Conservation (phyloP, 1,140 invertebrate species). For the Physella acuta region DNA sequence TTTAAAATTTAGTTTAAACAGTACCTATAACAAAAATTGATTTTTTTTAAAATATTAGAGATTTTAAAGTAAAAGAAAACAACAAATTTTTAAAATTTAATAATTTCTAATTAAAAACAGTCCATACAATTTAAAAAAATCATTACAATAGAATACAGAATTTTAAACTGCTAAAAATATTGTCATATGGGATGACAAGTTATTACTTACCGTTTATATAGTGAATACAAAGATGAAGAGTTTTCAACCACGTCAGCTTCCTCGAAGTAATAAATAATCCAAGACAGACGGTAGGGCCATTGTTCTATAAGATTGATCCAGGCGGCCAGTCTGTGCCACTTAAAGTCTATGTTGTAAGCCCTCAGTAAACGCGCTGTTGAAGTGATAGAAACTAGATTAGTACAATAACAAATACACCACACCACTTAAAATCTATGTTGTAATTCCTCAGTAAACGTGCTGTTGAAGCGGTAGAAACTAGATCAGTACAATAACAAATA, state of each 20-base stretch:
- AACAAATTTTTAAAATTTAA: too few relatives aligned
- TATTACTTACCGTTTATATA: conserved; percentile 83
- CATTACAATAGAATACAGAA: too few relatives aligned
- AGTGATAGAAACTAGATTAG: too few relatives aligned
- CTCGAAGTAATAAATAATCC: conserved; percentile 94
- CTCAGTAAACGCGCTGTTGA: conserved; percentile 90
- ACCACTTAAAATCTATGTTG: conserved; percentile 99
- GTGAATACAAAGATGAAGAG: conserved; percentile 77
- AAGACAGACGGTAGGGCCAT: conserved; percentile 95
- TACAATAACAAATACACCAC: too few relatives aligned
- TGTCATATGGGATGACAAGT: background rate
- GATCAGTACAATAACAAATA: too few relatives aligned
- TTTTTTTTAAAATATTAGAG: too few relatives aligned
- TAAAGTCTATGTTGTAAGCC: conserved; percentile 98
- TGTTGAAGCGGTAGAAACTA: too few relatives aligned
- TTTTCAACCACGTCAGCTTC: conserved; percentile 88
- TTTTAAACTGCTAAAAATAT: conserved; percentile 5
- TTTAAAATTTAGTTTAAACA: too few relatives aligned
- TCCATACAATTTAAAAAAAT: too few relatives aligned
- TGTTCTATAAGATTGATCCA: conserved; percentile 99
- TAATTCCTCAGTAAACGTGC: conserved; percentile 94
- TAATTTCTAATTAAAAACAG: too few relatives aligned
- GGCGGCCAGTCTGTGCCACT: conserved; percentile 93
- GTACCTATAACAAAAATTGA: too few relatives aligned
- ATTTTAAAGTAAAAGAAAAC: too few relatives aligned